A percentile compares a stretch with the other conserved stretches of the same genome.
Evolutionary conservation across 2,113 vertebrate genomes (phyloP).

Genomic region (Tamias sibiricus): DNA sequence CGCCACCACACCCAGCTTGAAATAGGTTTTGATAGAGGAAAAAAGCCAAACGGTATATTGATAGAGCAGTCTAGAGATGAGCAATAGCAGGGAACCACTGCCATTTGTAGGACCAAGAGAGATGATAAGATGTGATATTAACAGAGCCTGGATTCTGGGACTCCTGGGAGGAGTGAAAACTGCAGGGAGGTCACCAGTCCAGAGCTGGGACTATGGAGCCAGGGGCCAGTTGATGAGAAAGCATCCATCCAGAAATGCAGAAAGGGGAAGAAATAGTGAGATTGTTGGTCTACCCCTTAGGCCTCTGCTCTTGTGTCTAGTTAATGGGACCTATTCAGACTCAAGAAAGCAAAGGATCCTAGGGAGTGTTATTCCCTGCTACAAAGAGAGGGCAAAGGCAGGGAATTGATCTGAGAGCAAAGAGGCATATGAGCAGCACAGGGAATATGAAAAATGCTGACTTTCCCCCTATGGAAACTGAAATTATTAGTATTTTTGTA

Average conservation of each 20-base stretch:
- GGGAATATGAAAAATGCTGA: not conserved
- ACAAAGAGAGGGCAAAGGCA: not conserved
- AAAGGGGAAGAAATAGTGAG: not conserved
- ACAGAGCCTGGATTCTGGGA: too few species aligned
- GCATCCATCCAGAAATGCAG: not conserved
- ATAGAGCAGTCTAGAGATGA: not conserved
- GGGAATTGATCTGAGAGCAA: not conserved
- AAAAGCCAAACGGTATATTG: not conserved
- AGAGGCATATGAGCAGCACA: not conserved
- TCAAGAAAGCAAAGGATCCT: not conserved
- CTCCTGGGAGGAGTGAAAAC: not conserved
- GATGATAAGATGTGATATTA: not conserved
- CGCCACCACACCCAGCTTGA: too few species aligned
- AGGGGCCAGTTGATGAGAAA: not conserved
- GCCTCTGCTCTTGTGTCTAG: not conserved
- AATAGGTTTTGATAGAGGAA: not conserved
- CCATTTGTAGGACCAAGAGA: not conserved
- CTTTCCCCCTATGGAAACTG: not conserved
- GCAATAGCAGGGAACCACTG: not conserved
- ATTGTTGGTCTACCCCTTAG: not conserved
- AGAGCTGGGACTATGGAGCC: not conserved
- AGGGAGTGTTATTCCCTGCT: not conserved
- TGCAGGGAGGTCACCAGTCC: not conserved
- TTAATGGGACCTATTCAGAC: not conserved
- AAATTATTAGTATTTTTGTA: not conserved